Conservation (phyloP, 2,888 invertebrate genomes). For the Litoditis marina region DNA sequence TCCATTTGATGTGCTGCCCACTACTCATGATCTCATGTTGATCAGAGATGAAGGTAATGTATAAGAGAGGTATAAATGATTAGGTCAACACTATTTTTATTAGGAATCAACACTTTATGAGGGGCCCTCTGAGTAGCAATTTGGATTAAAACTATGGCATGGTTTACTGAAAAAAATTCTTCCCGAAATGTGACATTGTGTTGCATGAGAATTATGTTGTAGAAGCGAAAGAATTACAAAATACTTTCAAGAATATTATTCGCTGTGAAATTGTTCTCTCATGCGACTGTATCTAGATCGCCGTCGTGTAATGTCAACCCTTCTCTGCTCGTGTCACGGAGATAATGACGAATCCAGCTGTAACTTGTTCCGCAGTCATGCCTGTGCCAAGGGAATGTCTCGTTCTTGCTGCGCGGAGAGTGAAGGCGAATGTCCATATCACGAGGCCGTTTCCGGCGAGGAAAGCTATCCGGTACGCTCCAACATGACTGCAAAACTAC, state of each 20-base stretch:
- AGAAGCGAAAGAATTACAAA: too few species aligned
- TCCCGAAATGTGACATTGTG: too few species aligned
- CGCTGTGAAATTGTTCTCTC: too few species aligned
- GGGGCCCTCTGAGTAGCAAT: neutral
- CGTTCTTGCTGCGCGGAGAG: conserved; percentile 23
- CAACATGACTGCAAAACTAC: too few species aligned
- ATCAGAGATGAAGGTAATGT: conserved; percentile 13
- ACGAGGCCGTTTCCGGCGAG: conserved; percentile 13
- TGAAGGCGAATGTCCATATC: conserved; percentile 20
- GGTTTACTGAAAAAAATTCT: too few species aligned
- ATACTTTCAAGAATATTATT: too few species aligned
- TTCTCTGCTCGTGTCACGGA: conserved; percentile 24
- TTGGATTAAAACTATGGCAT: too few species aligned
- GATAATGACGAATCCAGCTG: conserved; percentile 15
- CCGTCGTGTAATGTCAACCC: neutral
- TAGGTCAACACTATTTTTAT: too few species aligned
- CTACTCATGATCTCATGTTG: conserved; percentile 22
- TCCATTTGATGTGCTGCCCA: conserved; percentile 30
- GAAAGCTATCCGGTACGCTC: conserved; percentile 11
- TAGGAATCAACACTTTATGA: too few species aligned
- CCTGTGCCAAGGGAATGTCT: conserved; percentile 33
- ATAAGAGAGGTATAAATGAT: too few species aligned
- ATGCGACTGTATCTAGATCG: conserved; percentile 19
- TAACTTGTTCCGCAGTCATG: conserved; percentile 20
- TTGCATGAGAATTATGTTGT: too few species aligned